A percentile compares a stretch with the other conserved stretches of the same genome.
phyloP scores from a whole-genome alignment of 2,113 vertebrate genomes.

The Podarcis raffonei region DNA sequence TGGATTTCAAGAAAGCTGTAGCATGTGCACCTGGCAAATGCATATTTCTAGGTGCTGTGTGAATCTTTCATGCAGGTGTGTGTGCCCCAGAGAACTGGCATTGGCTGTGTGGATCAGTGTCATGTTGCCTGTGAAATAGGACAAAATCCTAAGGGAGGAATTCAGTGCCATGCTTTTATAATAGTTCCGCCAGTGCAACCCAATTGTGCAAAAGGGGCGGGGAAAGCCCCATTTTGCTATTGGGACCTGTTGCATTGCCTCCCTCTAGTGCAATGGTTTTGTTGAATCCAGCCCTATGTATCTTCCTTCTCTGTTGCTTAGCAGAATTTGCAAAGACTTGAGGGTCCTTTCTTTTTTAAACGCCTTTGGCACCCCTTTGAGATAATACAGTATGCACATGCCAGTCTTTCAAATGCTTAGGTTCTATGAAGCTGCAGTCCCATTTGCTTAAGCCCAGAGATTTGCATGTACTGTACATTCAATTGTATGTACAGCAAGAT shows the following conservation, averaged over 20 bases:
- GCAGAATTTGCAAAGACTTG: background rate
- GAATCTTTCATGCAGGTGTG: background rate
- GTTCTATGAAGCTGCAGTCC: background rate
- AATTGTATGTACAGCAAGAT: background rate
- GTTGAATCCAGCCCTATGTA: too few species aligned
- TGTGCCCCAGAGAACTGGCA: background rate
- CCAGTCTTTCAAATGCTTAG: background rate
- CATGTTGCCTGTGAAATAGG: background rate
- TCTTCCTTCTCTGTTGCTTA: background rate
- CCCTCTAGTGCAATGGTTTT: too few species aligned
- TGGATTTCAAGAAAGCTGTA: background rate
- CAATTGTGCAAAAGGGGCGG: too few species aligned
- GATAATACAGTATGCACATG: background rate
- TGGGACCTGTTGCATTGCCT: too few species aligned
- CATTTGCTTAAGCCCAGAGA: background rate
- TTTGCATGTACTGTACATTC: background rate
- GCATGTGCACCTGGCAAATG: background rate
- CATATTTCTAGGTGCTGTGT: background rate
- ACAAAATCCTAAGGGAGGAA: background rate
- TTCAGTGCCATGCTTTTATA: too few species aligned
- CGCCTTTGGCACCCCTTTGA: background rate
- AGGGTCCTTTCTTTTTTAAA: background rate
- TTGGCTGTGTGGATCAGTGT: background rate
- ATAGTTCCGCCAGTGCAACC: too few species aligned
- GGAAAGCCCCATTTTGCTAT: too few species aligned